Evolutionary conservation across 2,888 invertebrate genomes (phyloP).

Genomic region (Idaea aversata): DNA sequence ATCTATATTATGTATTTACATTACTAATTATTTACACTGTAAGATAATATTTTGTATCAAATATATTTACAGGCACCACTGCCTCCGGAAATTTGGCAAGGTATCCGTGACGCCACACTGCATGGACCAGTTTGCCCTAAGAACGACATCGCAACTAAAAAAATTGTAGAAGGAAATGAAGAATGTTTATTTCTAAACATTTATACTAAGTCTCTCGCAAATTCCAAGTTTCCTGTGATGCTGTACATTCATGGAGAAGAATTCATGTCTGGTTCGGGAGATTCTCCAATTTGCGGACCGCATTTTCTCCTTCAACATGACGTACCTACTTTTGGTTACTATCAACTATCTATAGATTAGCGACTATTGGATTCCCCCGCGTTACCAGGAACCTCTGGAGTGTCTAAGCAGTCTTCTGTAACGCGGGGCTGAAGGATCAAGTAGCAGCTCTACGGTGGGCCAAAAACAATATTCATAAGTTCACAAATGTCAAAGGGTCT

Average conservation of each 20-base stretch:
- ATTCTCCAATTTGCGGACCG: conserved; percentile 53
- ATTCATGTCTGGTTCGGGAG: conserved; percentile 57
- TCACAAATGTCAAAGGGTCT: conserved; percentile 63
- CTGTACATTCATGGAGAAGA: conserved; percentile 68
- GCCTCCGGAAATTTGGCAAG: conserved; percentile 50
- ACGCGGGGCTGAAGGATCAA: conserved; percentile 64
- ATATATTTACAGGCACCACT: conserved; percentile 49
- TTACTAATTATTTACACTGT: too few species aligned
- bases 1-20: background rate
- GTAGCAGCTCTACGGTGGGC: conserved; percentile 55
- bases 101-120: conserved; percentile 49
- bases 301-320: conserved; percentile 58
- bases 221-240: conserved; percentile 57
- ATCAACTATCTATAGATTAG: conserved; percentile 65
- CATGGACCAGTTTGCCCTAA: conserved; percentile 62
- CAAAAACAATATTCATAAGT: conserved; percentile 50
- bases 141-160: conserved; percentile 39
- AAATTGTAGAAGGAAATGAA: conserved; percentile 47
- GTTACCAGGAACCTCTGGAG: too few species aligned
- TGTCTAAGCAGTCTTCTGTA: too few species aligned
- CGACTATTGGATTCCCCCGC: conserved; percentile 42
- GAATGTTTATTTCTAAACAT: conserved; percentile 61
- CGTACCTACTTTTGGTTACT: conserved; percentile 63
- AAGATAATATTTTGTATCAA: too few species aligned
- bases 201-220: conserved; percentile 45